Evolutionary conservation across 2,113 vertebrate genomes (phyloP).

Genomic region (Alosa alosa): DNA sequence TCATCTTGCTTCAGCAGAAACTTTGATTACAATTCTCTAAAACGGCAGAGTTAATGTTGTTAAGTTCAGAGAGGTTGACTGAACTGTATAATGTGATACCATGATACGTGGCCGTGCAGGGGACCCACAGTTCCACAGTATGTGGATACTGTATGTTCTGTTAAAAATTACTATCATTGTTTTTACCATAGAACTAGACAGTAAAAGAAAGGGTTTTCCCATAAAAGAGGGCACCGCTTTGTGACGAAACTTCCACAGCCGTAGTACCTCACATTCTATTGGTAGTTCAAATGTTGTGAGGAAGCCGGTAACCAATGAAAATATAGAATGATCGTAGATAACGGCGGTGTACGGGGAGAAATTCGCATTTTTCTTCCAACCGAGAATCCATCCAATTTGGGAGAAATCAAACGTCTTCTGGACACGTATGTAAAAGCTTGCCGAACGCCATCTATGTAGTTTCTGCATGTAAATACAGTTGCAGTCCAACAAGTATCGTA

Average conservation of each 20-base stretch:
- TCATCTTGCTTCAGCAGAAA: too few relatives aligned
- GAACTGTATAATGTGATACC: too few relatives aligned
- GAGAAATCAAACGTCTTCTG: neutral
- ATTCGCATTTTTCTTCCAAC: neutral
- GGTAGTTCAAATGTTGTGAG: neutral
- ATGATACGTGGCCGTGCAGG: too few relatives aligned
- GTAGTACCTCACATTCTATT: constrained; percentile 19
- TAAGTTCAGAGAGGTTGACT: too few relatives aligned
- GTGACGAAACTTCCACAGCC: neutral
- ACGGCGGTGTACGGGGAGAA: neutral
- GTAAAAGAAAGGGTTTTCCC: too few relatives aligned
- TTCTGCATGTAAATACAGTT: neutral
- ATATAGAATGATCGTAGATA: neutral
- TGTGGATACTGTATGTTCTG: neutral
- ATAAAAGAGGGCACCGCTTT: neutral
- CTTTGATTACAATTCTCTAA: too few relatives aligned
- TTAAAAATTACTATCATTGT: neutral
- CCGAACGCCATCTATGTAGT: neutral
- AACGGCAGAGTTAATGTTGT: too few relatives aligned
- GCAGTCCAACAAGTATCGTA: neutral
- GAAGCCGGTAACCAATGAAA: neutral
- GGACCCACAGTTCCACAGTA: too few relatives aligned
- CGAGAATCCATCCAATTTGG: neutral
- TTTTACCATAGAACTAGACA: too few relatives aligned
- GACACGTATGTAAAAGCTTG: neutral